Percentiles rank a stretch among this genome's conserved stretches.
Conservation (phyloP, 2,888 invertebrate genomes). For the Nemoura dubitans region DNA sequence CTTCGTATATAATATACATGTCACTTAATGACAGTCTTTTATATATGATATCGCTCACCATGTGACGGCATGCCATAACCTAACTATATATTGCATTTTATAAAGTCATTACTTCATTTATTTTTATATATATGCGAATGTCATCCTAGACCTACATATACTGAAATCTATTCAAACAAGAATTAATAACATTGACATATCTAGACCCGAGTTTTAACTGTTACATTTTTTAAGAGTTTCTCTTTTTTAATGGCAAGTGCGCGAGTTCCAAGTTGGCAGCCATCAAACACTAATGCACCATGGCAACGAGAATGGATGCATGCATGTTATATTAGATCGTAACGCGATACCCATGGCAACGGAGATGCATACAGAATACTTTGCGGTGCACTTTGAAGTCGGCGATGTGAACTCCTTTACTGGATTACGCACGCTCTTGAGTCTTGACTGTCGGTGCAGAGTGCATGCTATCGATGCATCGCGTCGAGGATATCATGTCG, state of each 20-base stretch:
- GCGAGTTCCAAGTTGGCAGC: too few relatives aligned
- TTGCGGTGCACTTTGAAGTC: slow-evolving; percentile 34
- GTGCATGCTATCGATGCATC: background rate
- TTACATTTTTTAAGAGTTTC: slow-evolving; percentile 14
- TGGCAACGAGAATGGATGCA: background rate
- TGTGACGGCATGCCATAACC: background rate
- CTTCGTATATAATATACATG: background rate
- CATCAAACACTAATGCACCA: background rate
- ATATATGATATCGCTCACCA: background rate
- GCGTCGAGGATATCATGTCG: slow-evolving; percentile 20
- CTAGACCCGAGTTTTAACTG: background rate
- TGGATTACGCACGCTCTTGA: slow-evolving; percentile 16
- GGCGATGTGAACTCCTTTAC: slow-evolving; percentile 17
- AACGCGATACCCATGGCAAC: background rate
- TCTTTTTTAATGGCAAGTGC: slow-evolving; percentile 12
- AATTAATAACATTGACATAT: slow-evolving; percentile 9
- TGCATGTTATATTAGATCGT: slow-evolving; percentile 32
- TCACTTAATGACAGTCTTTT: background rate
- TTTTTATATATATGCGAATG: background rate
- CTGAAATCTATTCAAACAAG: background rate
- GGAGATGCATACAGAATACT: slow-evolving; percentile 36
- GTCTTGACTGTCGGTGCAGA: background rate
- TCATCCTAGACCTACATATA: slow-evolving; percentile 21
- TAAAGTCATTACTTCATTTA: slow-evolving; percentile 1
- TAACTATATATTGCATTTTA: background rate